Base-by-base conservation (phyloP, 2,888 invertebrate genomes). In the Andricus curvator region DNA sequence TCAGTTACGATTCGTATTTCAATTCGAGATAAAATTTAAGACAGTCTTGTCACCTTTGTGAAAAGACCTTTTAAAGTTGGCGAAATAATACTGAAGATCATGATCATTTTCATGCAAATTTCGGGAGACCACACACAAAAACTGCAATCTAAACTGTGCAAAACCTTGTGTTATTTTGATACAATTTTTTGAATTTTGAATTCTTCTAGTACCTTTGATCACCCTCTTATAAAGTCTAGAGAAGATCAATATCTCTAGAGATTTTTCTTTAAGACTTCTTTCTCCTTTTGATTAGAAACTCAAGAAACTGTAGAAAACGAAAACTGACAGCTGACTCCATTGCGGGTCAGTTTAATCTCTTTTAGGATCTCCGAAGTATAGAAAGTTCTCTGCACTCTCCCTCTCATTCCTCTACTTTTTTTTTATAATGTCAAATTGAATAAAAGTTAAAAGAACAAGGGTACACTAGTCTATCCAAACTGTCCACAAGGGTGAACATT, bases 271-370 rank as follows among this genome's bases (percentile, higher is more conserved):
- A 6, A 1, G 6, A 51, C 51, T 51, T 8, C n/a, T 68, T 67
- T 68, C 20, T 13, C 22, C 44, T 68, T 41, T 68, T 68, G 68
- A 33, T 20, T 22, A 68, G 6, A 68, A 68, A 41, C 44, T 68
- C 22, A 68, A 51, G 48, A 77, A 77, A 37, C 33, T 20, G 0
- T n/a, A 56, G 9, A 56, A n/a, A 56, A 56, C n/a, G 56, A n/a
- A 56, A 56, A 8, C 56, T 8, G 56, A 56, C 56, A 56, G n/a
- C 9, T n/a, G n/a, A 56, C 56, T n/a, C n/a, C n/a, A n/a, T n/a
- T 20, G 56, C 56, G 56, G 56, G n/a, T 56, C 56, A 56, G 9
- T 56, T 56, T 56, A 56, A n/a, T 56, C 56, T 56, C n/a, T 56
- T 56, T n/a, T n/a, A 56, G 56, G n/a, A 56, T 9, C n/a, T 56